These are phyloP conservation scores for Gambusia affinis DNA, from an alignment of 2,113 vertebrate genomes.

Conservation along the genomic window DNA sequence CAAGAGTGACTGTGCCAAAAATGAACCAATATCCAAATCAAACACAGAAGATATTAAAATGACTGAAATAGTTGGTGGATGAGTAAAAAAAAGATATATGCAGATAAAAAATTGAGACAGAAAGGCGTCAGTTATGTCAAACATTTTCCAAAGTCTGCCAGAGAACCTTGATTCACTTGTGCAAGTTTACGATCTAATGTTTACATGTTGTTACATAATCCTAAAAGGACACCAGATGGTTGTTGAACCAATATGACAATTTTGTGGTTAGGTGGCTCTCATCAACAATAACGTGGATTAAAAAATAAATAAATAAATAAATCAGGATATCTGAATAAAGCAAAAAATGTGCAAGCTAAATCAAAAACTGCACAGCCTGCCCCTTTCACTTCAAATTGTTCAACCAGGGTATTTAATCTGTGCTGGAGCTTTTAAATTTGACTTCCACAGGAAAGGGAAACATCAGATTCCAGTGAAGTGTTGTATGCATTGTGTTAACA, in stretches of 20 bases:
- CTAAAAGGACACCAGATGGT: background rate
- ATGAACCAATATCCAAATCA: slow-evolving; percentile 19
- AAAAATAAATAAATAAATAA: no score
- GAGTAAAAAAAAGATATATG: background rate
- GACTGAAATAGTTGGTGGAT: slow-evolving; percentile 8
- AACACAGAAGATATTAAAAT: slow-evolving; percentile 27
- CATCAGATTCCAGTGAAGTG: background rate
- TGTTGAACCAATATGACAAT: slow-evolving; percentile 8
- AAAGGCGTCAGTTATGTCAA: slow-evolving; percentile 20
- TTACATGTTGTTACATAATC: slow-evolving; percentile 15
- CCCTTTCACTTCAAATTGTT: background rate
- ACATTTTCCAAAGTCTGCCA: background rate
- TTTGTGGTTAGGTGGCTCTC: background rate
- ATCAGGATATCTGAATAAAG: slow-evolving; percentile 13
- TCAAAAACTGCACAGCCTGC: background rate
- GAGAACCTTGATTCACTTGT: background rate
- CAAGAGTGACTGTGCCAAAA: slow-evolving; percentile 49
- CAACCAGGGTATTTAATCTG: background rate
- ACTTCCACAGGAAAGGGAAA: background rate
- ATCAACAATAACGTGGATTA: background rate
- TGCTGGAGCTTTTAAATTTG: slow-evolving; percentile 15
- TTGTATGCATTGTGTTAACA: slow-evolving; percentile 14
- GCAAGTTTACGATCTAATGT: background rate
- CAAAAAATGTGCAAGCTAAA: slow-evolving; percentile 8
- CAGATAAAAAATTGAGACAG: slow-evolving; percentile 5